Conservation (phyloP, 2,113 vertebrate species). For the Hymenochirus boettgeri region DNA sequence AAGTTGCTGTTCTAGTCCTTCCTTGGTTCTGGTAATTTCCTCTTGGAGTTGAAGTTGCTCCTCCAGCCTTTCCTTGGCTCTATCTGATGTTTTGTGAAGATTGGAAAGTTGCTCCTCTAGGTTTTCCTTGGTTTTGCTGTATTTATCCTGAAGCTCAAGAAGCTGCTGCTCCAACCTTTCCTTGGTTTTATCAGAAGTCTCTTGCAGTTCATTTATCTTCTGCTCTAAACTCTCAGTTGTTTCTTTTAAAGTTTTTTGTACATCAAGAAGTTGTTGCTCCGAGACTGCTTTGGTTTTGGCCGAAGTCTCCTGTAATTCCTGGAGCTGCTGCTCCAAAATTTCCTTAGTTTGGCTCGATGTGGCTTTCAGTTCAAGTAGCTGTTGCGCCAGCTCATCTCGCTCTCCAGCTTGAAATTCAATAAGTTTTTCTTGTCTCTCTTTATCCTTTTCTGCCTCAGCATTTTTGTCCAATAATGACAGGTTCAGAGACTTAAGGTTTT, state of each 20-base stretch:
- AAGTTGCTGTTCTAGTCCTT: not conserved
- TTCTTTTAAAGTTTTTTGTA: constrained; percentile 50
- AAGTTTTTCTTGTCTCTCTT: constrained; percentile 57
- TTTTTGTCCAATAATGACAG: constrained; percentile 59
- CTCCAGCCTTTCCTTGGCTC: constrained; percentile 6
- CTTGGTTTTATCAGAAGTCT: not conserved
- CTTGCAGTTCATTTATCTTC: constrained; percentile 42
- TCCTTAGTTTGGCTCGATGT: constrained; percentile 52
- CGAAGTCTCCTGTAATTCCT: not conserved
- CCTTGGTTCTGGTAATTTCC: not conserved
- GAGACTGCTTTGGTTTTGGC: not conserved
- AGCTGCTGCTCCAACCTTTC: not conserved
- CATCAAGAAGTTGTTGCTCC: constrained; percentile 4
- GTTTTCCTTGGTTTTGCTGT: not conserved
- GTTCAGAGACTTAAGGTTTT: constrained; percentile 50
- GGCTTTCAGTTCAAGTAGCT: constrained; percentile 49
- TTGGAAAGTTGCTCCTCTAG: constrained; percentile 4
- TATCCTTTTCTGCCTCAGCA: constrained; percentile 48
- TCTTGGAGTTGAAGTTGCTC: not conserved
- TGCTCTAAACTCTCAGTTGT: constrained; percentile 56
- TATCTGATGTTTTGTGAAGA: not conserved
- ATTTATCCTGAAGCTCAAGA: not conserved
- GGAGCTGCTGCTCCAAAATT: constrained; percentile 20
- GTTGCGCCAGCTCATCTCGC: constrained; percentile 42
- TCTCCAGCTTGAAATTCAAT: constrained; percentile 14